These are phyloP conservation scores for Anguilla japonica DNA, from an alignment of 2,113 vertebrate genomes.

Conservation along the genomic window DNA sequence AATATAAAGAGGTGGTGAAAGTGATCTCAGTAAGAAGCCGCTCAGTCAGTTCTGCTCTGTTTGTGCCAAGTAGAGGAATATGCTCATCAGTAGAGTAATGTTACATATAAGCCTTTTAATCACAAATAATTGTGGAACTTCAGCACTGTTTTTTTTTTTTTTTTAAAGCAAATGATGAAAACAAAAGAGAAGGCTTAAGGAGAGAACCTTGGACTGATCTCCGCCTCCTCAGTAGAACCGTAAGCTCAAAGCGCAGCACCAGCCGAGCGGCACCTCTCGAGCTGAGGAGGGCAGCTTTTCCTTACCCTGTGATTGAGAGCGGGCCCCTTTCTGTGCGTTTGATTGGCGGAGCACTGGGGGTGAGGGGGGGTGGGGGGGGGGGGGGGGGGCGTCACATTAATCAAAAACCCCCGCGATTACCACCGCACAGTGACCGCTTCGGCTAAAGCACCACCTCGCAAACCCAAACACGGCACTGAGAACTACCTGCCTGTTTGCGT, in stretches of 20 bases:
- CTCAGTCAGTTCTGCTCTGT: too few species aligned
- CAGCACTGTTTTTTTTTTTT: background rate
- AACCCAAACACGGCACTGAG: background rate
- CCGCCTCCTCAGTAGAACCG: background rate
- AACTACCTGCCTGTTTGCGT: background rate
- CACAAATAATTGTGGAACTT: background rate
- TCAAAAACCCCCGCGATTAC: conserved; percentile 3
- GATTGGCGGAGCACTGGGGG: background rate
- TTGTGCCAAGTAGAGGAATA: too few species aligned
- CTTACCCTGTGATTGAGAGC: too few species aligned
- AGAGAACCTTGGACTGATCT: too few species aligned
- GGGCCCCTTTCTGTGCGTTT: background rate
- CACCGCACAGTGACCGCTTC: background rate
- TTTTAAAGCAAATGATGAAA: background rate
- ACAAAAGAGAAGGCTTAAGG: background rate
- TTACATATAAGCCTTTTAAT: background rate
- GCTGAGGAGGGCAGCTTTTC: background rate
- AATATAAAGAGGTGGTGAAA: background rate
- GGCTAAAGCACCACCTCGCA: background rate
- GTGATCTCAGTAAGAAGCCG: background rate
- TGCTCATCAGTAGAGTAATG: too few species aligned
- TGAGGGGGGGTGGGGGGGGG: background rate
- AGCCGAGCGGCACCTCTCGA: background rate
- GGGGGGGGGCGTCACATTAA: background rate
- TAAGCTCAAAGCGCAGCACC: background rate